Evolutionary conservation across 2,797 vertebrate species (phyloP), one percentile per base, ranked within the genome.

Genomic region (Argentina silus): DNA sequence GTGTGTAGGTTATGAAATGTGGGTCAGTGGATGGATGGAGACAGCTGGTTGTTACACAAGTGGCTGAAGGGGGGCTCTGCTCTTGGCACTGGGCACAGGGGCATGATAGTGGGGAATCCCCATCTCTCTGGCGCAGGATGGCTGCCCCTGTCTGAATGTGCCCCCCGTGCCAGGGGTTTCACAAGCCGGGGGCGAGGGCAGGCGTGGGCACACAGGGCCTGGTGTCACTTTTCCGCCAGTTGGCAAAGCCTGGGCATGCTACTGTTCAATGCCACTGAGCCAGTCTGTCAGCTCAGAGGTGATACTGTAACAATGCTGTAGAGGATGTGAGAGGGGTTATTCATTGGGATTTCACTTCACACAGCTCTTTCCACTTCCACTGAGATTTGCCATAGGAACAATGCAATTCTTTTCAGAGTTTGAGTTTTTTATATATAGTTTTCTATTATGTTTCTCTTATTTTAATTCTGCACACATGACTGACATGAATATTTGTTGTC

Each of bases 31-130:
- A 91, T 88, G 84, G 89, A 87, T 87, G 86, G 85, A 78, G 93
- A 91, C 93, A 94, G 92, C 91, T 93, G 93, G 87, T 87, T 83
- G 86, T 91, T 90, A 88, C 85, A 90, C 86, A 89, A 88, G 86
- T 71, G 88, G 62, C 90, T 77, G 81, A 86, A 36, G 80, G 90
- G 90, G 89, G 88, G 81, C 88, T 86, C 79, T 19, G 73, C 83
- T 87, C 81, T 87, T 91, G 91, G 91, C 89, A 86, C 74, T 8
- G 83, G 87, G 83, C 83, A 85, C 75, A 86, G 84, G 83, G 69
- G 87, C 82, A 78, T 82, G 90, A 91, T 93, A 86, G 48, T 84
- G 86, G 93, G 93, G 93, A 93, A 93, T 94, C 90, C 93, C 92
- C 88, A 72, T 82, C 85, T 80, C 89, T 81, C 85, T 90, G 83